Conservation (phyloP, 2,888 invertebrate species). For the Zaprionus bogoriensis region DNA sequence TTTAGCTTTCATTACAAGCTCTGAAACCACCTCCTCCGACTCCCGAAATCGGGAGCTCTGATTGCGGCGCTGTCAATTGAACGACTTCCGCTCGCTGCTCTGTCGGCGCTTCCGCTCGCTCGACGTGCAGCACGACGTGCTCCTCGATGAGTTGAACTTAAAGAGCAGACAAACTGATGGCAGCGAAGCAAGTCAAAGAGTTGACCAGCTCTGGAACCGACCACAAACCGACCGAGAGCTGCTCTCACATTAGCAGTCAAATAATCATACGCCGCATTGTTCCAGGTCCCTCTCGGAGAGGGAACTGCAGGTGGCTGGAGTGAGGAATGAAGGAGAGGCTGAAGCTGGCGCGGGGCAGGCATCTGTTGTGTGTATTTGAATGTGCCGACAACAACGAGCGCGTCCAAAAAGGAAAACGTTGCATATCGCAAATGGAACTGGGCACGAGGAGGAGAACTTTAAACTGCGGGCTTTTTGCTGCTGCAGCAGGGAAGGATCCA, state of each 20-base stretch:
- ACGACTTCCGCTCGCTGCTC: slow-evolving; percentile 54
- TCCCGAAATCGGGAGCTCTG: slow-evolving; percentile 26
- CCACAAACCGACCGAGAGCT: slow-evolving; percentile 45
- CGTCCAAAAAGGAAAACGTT: slow-evolving; percentile 39
- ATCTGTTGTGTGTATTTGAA: slow-evolving; percentile 50
- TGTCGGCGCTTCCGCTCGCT: slow-evolving; percentile 26
- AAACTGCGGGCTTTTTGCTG: slow-evolving; percentile 61
- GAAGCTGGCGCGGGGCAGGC: not conserved
- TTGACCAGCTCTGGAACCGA: slow-evolving; percentile 19
- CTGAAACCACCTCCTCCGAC: not conserved
- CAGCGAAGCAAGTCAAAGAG: slow-evolving; percentile 1
- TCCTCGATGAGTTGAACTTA: slow-evolving; percentile 22
- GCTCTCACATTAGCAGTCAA: slow-evolving; percentile 55
- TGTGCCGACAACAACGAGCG: slow-evolving; percentile 42
- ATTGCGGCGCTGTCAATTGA: slow-evolving; percentile 54
- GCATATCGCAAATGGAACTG: slow-evolving; percentile 36
- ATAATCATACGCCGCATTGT: slow-evolving; percentile 77
- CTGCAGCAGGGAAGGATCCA: slow-evolving; percentile 1
- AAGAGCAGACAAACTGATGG: slow-evolving; percentile 19
- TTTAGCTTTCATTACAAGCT: slow-evolving; percentile 22
- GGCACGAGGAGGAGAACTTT: slow-evolving; percentile 43
- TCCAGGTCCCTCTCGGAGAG: slow-evolving; percentile 5
- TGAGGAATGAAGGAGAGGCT: too few species aligned
- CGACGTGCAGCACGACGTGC: slow-evolving; percentile 21
- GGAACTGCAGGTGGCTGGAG: not conserved